Base-by-base conservation (phyloP, 92 coral and sea anemone genomes). In the Bergia puertoricense region DNA sequence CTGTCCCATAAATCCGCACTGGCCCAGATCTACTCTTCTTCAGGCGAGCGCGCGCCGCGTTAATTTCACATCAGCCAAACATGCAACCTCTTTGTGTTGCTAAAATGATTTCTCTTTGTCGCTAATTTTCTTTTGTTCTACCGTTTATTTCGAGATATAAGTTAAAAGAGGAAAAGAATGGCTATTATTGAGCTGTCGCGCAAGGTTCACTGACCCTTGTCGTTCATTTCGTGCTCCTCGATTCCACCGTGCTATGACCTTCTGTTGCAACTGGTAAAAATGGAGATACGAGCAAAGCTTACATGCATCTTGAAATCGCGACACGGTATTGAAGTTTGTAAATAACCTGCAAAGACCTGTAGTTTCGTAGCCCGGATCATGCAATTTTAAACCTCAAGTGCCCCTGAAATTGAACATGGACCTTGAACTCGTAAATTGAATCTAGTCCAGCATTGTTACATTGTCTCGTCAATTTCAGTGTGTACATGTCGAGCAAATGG, bases 11-110 rank as follows among this genome's bases (percentile, higher is more conserved):
- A 51, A 11, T 5, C 22, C 5, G 82, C 62, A 11, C 20, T 38
- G 4, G 72, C 39, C 20, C 72, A 80, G 37, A 30, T 9, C 45
- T 9, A 56, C 7, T 80, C 73, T 8, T 39, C 68, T 80, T 56
- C 73, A 80, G 46, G 8, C 46, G 40, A 38, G 85, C 50, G 36
- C 62, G 76, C 86, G 75, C 22, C 59, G 43, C 22, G 22, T 71
- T 66, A 36, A 84, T 43, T 83, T 72, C 44, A 38, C 67, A 36
- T 71, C 79, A 90, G 90, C 82, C 69, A 85, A 85, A 89, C 69
- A 75, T 78, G 88, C 79, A 88, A 86, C 89, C 48, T 90, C 83
- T 88, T 92, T 94, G 93, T 94, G 81, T 88, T 71, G 83, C 71
- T 59, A 90, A 84, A 92, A 85, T 90, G 77, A 89, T 76, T 88